Conservation (phyloP, 2,113 vertebrate genomes). For the Leucopternis melanops region DNA sequence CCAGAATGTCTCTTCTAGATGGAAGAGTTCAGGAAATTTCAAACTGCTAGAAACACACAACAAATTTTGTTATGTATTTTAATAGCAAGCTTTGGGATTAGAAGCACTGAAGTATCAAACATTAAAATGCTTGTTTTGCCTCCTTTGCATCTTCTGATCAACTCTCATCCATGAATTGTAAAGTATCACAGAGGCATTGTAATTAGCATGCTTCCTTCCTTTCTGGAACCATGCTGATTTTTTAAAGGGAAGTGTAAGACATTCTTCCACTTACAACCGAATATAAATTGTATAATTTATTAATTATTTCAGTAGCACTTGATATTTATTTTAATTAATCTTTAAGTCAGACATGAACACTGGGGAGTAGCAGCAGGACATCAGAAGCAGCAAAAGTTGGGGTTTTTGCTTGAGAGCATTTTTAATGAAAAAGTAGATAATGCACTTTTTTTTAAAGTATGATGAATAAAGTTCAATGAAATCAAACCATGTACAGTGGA, state of each 20-base stretch:
- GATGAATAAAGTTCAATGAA: neutral
- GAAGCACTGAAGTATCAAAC: conserved; percentile 33
- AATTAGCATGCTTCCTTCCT: conserved; percentile 65
- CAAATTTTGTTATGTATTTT: neutral
- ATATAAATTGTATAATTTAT: conserved; percentile 65
- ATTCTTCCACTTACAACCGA: conserved; percentile 59
- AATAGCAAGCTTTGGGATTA: conserved; percentile 40
- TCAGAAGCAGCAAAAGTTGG: neutral
- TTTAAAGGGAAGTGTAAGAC: conserved; percentile 51
- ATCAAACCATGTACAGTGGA: neutral
- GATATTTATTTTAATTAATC: conserved; percentile 73
- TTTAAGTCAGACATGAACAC: conserved; percentile 58
- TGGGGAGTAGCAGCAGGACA: conserved; percentile 66
- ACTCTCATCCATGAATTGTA: conserved; percentile 19
- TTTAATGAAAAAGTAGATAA: conserved; percentile 10
- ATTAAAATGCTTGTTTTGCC: conserved; percentile 38
- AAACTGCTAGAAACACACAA: neutral
- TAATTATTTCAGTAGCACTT: conserved; percentile 68
- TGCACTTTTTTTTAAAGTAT: neutral
- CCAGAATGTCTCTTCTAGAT: neutral
- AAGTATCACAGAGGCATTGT: conserved; percentile 9
- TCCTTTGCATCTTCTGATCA: conserved; percentile 48
- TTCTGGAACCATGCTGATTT: conserved; percentile 62
- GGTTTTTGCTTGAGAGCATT: neutral
- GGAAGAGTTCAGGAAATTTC: neutral